Evolutionary conservation across 2,797 vertebrate species (phyloP).

Genomic region (Halcyon chelicuti): DNA sequence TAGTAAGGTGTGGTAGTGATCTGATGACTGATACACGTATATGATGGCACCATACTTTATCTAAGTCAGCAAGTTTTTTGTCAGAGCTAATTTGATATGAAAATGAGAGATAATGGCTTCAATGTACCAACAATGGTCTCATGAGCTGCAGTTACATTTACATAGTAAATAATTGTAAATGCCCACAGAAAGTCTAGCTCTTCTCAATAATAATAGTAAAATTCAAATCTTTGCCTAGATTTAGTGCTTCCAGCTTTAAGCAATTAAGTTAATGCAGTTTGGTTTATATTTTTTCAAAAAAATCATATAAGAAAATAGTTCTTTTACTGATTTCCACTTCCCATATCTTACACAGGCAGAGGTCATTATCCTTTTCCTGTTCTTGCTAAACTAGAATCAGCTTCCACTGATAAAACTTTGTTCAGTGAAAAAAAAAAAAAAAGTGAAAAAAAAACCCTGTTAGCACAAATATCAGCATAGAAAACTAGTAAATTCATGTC

Average conservation of each 20-base stretch:
- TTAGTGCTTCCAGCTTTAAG: neutral
- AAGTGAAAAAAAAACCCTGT: fast-evolving
- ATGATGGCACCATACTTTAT: neutral
- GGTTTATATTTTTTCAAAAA: neutral
- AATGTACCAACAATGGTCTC: neutral
- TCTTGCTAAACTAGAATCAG: neutral
- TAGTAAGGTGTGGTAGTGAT: neutral
- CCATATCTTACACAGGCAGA: neutral
- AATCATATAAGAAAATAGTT: neutral
- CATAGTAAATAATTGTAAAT: neutral
- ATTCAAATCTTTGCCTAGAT: neutral
- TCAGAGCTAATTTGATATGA: neutral
- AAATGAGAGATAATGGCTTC: neutral
- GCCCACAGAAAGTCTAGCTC: neutral
- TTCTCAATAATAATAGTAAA: neutral
- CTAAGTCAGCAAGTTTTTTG: neutral
- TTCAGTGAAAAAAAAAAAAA: neutral
- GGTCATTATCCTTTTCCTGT: neutral
- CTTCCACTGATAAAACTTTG: neutral
- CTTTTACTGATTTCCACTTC: neutral
- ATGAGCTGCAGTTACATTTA: neutral
- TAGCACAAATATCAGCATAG: neutral
- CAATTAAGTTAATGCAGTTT: neutral
- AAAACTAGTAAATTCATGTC: neutral
- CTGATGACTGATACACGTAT: neutral